Evolutionary conservation across 1,140 invertebrate genomes (phyloP).

Genomic region (Vanessa atalanta): DNA sequence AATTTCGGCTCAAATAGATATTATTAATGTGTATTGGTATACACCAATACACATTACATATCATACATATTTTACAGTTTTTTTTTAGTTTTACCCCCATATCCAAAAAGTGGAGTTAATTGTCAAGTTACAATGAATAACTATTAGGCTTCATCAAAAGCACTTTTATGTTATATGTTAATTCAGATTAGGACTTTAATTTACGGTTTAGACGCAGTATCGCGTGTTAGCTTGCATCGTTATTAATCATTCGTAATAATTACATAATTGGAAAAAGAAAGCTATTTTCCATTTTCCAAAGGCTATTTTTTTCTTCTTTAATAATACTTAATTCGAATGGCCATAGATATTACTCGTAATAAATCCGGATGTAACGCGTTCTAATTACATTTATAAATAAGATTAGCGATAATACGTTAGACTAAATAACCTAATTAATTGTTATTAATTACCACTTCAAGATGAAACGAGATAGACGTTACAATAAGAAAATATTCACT

Average conservation of each 20-base stretch:
- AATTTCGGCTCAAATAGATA: too few species aligned
- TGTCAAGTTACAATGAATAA: not conserved
- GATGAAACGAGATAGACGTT: too few species aligned
- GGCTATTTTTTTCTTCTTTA: not conserved
- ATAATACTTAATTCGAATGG: not conserved
- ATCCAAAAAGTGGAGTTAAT: not conserved
- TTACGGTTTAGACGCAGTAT: slow-evolving; percentile 28
- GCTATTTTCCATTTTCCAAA: not conserved
- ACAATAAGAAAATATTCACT: not conserved
- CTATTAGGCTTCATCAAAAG: not conserved
- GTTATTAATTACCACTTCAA: too few species aligned
- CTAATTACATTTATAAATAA: too few species aligned
- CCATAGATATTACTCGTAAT: too few species aligned
- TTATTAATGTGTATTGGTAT: too few species aligned
- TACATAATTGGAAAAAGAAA: slow-evolving; percentile 18
- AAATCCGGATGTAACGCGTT: not conserved
- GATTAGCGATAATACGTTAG: too few species aligned
- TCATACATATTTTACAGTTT: too few species aligned
- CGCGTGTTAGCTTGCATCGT: slow-evolving; percentile 44
- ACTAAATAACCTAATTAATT: too few species aligned
- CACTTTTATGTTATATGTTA: slow-evolving; percentile 17
- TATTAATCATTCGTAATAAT: slow-evolving; percentile 50
- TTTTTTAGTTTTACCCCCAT: too few species aligned
- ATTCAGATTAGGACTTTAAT: slow-evolving; percentile 30
- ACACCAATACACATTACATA: too few species aligned